A percentile compares a stretch with the other conserved stretches of the same genome.
Conservation (phyloP, 2,113 vertebrate species). For the Agapornis roseicollis region DNA sequence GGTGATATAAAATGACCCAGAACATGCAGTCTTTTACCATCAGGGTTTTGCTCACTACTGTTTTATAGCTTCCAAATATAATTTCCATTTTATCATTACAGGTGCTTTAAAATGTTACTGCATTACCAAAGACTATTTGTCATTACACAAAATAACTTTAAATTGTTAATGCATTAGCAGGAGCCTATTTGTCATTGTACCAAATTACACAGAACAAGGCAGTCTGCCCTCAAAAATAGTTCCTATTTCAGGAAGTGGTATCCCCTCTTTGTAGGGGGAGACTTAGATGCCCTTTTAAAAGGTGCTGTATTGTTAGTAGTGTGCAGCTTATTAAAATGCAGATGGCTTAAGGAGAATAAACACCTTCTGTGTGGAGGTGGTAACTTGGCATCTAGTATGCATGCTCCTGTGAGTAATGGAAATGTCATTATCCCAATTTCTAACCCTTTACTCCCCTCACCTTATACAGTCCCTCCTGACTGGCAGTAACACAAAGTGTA, state of each 20-base stretch:
- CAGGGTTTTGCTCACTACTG: background rate
- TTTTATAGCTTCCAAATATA: background rate
- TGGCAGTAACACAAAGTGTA: background rate
- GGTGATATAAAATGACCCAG: background rate
- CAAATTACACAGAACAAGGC: background rate
- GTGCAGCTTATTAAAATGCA: background rate
- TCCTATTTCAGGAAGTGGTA: background rate
- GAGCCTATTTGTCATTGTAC: background rate
- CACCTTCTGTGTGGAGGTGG: background rate
- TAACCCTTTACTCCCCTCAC: background rate
- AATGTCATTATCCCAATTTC: background rate
- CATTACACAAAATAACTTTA: background rate
- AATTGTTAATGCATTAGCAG: conserved; percentile 14
- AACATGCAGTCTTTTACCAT: background rate
- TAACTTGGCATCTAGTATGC: background rate
- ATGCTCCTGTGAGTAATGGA: background rate
- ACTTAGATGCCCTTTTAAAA: background rate
- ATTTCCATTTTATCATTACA: conserved; percentile 15
- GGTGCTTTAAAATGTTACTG: background rate
- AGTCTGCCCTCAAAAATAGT: background rate
- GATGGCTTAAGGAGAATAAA: background rate
- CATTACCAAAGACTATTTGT: background rate
- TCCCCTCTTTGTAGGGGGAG: background rate
- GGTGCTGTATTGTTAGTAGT: background rate
- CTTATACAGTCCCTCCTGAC: background rate